Evolutionary conservation across 2,888 invertebrate genomes (phyloP).

Genomic region (Mallateleia sp.): DNA sequence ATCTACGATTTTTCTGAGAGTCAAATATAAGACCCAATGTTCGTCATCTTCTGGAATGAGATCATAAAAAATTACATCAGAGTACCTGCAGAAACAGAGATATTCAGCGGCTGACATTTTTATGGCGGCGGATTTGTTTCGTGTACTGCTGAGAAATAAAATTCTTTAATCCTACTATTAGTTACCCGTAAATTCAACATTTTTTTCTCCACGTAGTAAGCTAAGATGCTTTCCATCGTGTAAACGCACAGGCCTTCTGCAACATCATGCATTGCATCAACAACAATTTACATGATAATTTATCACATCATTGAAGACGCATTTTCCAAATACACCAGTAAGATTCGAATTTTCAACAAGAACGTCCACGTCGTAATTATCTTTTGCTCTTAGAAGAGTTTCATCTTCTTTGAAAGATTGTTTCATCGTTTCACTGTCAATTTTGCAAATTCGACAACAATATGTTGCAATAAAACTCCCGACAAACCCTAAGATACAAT

Average conservation of each 20-base stretch:
- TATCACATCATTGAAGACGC: slow-evolving; percentile 61
- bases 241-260: slow-evolving; percentile 48
- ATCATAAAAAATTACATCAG: slow-evolving; percentile 35
- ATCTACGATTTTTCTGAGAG: slow-evolving; percentile 42
- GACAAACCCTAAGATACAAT: slow-evolving; percentile 19
- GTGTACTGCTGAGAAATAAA: slow-evolving; percentile 21
- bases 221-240: slow-evolving; percentile 27
- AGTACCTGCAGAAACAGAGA: slow-evolving; percentile 46
- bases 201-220: neutral
- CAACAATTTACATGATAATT: slow-evolving; percentile 48
- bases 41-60: slow-evolving; percentile 27
- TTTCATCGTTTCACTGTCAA: slow-evolving; percentile 10
- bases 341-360: neutral
- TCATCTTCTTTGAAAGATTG: slow-evolving; percentile 7
- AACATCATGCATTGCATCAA: slow-evolving; percentile 55
- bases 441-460: slow-evolving; percentile 43
- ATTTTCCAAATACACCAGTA: slow-evolving; percentile 38
- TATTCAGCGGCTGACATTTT: slow-evolving; percentile 50
- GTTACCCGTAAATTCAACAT: neutral
- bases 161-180: slow-evolving; percentile 27
- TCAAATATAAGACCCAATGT: slow-evolving; percentile 38
- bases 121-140: slow-evolving; percentile 39
- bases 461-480: slow-evolving; percentile 13
- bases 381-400: slow-evolving; percentile 18
- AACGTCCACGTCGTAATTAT: slow-evolving; percentile 36